Evolutionary conservation across 1,140 invertebrate species (phyloP), one percentile per base, ranked within the genome.

Genomic region (Caenorhabditis tropicalis): DNA sequence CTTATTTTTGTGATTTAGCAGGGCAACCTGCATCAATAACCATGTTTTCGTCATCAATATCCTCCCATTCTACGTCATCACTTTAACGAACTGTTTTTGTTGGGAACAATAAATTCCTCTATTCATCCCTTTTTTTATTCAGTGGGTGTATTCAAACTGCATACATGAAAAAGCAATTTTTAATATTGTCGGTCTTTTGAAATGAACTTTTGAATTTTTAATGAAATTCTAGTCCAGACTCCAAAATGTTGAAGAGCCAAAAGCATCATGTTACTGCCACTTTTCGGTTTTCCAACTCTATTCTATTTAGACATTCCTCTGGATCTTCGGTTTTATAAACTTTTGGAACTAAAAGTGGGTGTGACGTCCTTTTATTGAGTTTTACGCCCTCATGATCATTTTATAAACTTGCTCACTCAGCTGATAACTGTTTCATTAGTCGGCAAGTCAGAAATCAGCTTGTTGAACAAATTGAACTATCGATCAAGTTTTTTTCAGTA

Each of bases 331-430:
- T 51, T 21, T 51, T 7, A 2, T 1, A 27, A 58, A 16, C 24
- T 15, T 12, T 10, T 9, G 2, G 27, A 27, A 1, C 27, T 27
- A 33, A 33, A 5, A 15, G 58, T 65, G 58, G 58, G 31, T 65
- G 58, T 65, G n/a, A n/a, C 31, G 58, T 7, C 58, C 31, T 36
- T 65, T 65, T 65, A 27, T 27, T 65, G 19, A 56, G 4, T 29
- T 15, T 10, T 24, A 56, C 53, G 21, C 53, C 53, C 24, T 56
- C 9, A 56, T 56, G 24, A 15, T 56, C 53, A 24, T 56, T 27
- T 24, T 27, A 56, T 27, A 27, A 56, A 56, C 53, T 56, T 56
- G 53, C 53, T 56, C 53, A 56, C 53, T 56, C 53, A 56, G 53
- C 53, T 56, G 53, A 56, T 56, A 27, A 56, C 24, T 56, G 53